phyloP scores from a whole-genome alignment of 1,140 invertebrate genomes.

The Drosophila kohkoa region DNA sequence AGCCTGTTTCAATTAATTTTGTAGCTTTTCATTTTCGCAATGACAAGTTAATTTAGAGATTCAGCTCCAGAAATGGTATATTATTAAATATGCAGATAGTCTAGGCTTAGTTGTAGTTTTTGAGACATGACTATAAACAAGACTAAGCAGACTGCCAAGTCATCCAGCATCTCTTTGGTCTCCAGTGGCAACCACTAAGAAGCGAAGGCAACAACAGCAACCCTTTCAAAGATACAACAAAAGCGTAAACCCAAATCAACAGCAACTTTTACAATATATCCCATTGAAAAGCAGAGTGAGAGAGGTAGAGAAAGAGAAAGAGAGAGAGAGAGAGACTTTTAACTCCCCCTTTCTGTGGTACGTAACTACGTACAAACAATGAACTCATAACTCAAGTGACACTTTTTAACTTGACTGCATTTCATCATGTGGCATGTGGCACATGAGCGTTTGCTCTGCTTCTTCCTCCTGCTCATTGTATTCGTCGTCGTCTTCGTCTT shows the following conservation, averaged over 20 bases:
- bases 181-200: conserved; percentile 35
- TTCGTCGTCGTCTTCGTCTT: conserved; percentile 23
- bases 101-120: conserved; percentile 6
- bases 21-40: background rate
- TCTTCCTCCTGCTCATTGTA: conserved; percentile 19
- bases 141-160: conserved; percentile 24
- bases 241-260: conserved; percentile 54
- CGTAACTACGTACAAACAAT: conserved; percentile 78
- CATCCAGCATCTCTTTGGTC: conserved; percentile 27
- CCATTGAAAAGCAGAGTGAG: conserved; percentile 26
- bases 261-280: conserved; percentile 50
- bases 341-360: conserved; percentile 1
- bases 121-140: background rate
- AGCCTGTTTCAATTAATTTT: background rate
- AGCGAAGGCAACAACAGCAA: conserved; percentile 19
- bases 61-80: background rate
- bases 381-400: conserved; percentile 84
- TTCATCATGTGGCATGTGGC: conserved; percentile 82
- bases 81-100: conserved; percentile 9
- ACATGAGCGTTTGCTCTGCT: conserved; percentile 60
- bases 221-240: conserved; percentile 46
- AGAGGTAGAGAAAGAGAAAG: conserved; percentile 1
- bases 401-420: conserved; percentile 84
- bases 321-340: conserved; percentile 21
- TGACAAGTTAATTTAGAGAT: background rate